Evolutionary conservation across 2,888 invertebrate species (phyloP), one percentile per base, ranked within the genome.

Genomic region (Metacarcinus magister): DNA sequence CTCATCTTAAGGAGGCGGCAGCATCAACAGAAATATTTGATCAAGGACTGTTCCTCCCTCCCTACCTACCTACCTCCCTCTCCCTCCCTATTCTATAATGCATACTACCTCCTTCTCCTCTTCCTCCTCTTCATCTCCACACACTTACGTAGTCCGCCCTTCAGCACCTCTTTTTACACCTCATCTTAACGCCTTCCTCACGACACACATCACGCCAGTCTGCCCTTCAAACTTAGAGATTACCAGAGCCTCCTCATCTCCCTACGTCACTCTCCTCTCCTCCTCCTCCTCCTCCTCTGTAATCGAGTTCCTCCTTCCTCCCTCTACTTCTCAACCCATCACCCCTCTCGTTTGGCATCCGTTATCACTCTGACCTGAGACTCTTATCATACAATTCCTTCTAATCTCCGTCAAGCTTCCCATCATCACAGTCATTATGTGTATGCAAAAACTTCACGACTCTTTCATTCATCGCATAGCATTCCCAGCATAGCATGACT

Each of bases 401-500:
- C 7, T n/a, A 75, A 28, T n/a, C 75, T 75, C 28, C 23, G 23
- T 75, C 75, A 28, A n/a, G 28, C 8, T n/a, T 75, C 7, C 75
- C 23, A 23, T 75, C 5, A 7, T 75, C 28, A 28, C 19, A 75
- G n/a, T 2, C n/a, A 75, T 75, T 16, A 75, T 75, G 7, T 5
- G 75, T 75, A 75, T 75, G 28, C 28, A 75, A 28, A 75, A 75
- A 3, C 75, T 0, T 0, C 28, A 75, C 28, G 28, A 75, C 28
- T 75, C n/a, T 75, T 75, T 75, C 75, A 87, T 39, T 32, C 87
- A 32, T 87, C 32, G 16, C 39, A 87, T 87, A 87, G 87, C 87
- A 32, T 87, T 32, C 75, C 75, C 5, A 4, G 16, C 87, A 87
- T 75, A 75, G 23, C 23, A 23, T 19, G 28, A 75, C 75, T 75